Conservation (phyloP, 2,797 vertebrate species). For the Fundulus diaphanus region DNA sequence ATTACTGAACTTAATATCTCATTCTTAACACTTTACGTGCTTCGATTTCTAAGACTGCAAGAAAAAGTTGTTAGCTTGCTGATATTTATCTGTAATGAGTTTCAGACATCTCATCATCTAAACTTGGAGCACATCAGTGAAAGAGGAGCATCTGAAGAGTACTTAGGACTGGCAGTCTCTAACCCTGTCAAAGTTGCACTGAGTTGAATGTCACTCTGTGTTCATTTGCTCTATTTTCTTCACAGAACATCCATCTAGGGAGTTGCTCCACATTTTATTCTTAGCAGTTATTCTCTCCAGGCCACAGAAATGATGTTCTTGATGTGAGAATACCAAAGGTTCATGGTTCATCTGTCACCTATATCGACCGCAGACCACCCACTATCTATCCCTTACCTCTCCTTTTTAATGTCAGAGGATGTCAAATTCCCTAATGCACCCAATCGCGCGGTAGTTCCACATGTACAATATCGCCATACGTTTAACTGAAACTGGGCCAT, state of each 20-base stretch:
- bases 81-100: neutral
- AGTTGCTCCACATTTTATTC: slow-evolving; percentile 83
- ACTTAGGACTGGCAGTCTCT: slow-evolving; percentile 8
- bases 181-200: slow-evolving; percentile 52
- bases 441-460: slow-evolving; percentile 13
- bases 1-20: neutral
- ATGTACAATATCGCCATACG: slow-evolving; percentile 7
- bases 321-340: slow-evolving; percentile 69
- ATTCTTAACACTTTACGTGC: neutral
- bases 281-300: slow-evolving; percentile 72
- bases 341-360: slow-evolving; percentile 59
- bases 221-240: slow-evolving; percentile 76
- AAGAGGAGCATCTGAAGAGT: slow-evolving; percentile 12
- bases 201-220: slow-evolving; percentile 57
- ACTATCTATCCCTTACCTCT: slow-evolving; percentile 18
- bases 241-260: slow-evolving; percentile 67
- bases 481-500: slow-evolving; percentile 1
- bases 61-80: neutral
- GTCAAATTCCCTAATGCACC: slow-evolving; percentile 22
- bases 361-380: slow-evolving; percentile 53
- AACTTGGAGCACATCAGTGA: slow-evolving; percentile 7
- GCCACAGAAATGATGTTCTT: slow-evolving; percentile 62
- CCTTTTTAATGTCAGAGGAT: slow-evolving; percentile 53
- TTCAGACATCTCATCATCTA: slow-evolving; percentile 6
- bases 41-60: neutral